These are phyloP conservation scores for Hylaea fasciaria DNA, from an alignment of 2,888 invertebrate genomes.

Conservation along the genomic window DNA sequence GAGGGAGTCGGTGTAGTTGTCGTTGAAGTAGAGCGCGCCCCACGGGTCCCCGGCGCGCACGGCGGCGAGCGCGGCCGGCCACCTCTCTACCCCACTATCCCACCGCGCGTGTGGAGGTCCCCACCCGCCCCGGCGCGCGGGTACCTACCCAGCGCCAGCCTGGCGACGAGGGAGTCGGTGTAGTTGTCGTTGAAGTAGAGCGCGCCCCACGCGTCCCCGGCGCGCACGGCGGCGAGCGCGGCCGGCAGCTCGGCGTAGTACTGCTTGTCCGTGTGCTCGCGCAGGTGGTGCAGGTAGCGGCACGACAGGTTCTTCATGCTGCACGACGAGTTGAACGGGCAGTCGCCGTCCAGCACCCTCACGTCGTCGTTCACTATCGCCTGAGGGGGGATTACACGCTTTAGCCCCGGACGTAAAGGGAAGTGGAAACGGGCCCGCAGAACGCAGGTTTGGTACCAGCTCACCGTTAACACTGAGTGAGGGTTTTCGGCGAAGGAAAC, in stretches of 20 bases:
- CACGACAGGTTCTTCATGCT: constrained; percentile 90
- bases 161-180: constrained; percentile 92
- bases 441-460: no score
- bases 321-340: constrained; percentile 86
- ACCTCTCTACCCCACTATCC: no score
- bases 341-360: constrained; percentile 72
- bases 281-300: constrained; percentile 90
- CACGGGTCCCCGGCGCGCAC: no score
- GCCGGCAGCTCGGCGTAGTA: constrained; percentile 87
- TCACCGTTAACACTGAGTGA: no score
- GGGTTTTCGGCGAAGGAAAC: no score
- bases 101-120: no score
- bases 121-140: no score
- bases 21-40: no score
- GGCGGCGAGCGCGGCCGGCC: no score
- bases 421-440: no score
- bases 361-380: constrained; percentile 81
- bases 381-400: constrained; percentile 49
- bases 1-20: no score
- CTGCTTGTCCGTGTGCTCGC: constrained; percentile 88
- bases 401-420: no score
- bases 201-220: constrained; percentile 95
- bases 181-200: constrained; percentile 95
- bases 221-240: constrained; percentile 89
- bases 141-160: constrained; percentile 86